A percentile compares a stretch with the other conserved stretches of the same genome.
Conservation (phyloP, 2,888 invertebrate genomes). For the Syrista parreyssii region DNA sequence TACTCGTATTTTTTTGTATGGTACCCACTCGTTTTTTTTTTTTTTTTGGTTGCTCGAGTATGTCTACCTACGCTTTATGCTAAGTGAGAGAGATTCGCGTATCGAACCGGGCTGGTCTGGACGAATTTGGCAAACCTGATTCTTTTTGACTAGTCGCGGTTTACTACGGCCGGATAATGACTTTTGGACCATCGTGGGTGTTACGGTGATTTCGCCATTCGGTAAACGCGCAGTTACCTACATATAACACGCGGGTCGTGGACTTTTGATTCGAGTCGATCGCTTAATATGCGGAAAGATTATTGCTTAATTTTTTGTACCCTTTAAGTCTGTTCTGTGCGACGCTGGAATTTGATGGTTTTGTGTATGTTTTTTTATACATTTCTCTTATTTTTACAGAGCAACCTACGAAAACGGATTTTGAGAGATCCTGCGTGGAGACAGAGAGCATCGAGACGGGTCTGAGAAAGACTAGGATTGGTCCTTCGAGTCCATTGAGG, state of each 20-base stretch:
- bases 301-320: background rate
- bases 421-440: conserved; percentile 56
- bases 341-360: background rate
- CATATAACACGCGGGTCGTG: background rate
- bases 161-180: background rate
- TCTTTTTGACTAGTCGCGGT: background rate
- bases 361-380: background rate
- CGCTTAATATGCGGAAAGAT: background rate
- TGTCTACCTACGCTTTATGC: conserved; percentile 32
- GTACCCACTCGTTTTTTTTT: background rate
- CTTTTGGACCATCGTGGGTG: conserved; percentile 10
- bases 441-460: conserved; percentile 74
- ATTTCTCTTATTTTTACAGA: conserved; percentile 38
- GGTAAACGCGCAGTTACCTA: background rate
- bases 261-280: background rate
- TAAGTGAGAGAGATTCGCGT: conserved; percentile 28
- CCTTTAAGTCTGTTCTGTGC: background rate
- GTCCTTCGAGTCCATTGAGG: conserved; percentile 47
- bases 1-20: background rate
- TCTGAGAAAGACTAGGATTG: conserved; percentile 73
- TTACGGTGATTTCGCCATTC: background rate
- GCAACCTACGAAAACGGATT: conserved; percentile 49
- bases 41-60: background rate
- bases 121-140: conserved; percentile 16
- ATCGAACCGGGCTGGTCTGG: background rate